Conservation (phyloP, 2,113 vertebrate genomes). For the Ovis canadensis region DNA sequence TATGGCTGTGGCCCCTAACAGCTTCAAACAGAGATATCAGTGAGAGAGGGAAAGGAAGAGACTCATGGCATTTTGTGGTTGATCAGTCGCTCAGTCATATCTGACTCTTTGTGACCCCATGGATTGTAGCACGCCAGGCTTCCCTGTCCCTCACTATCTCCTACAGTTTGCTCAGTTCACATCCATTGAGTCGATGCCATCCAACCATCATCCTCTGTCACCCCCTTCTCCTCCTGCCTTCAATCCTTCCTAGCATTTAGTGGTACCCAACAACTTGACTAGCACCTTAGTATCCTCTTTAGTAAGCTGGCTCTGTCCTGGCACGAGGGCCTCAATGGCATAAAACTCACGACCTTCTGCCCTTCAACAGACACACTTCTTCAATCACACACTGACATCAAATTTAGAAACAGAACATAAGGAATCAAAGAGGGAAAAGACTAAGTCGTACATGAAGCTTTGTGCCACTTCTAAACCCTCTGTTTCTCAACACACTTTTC, state of each 20-base stretch:
- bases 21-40: constrained; percentile 69
- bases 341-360: not conserved
- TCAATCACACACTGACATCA: not conserved
- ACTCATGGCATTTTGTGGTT: not conserved
- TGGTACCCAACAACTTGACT: not conserved
- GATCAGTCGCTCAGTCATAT: not conserved
- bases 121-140: not conserved
- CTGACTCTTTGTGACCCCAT: not conserved
- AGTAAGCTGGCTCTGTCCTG: not conserved
- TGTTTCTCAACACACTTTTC: not conserved
- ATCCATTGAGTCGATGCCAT: not conserved
- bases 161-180: not conserved
- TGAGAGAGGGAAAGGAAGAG: not conserved
- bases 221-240: not conserved
- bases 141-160: not conserved
- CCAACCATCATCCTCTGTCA: not conserved
- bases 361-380: not conserved
- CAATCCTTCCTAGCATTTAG: not conserved
- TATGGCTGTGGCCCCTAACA: constrained; percentile 91
- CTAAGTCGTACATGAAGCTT: not conserved
- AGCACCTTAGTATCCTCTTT: not conserved
- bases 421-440: not conserved
- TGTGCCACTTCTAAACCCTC: not conserved
- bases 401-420: not conserved
- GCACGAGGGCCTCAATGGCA: not conserved